Conservation (phyloP, 1,140 invertebrate species). For the Diploscapter pachys region DNA sequence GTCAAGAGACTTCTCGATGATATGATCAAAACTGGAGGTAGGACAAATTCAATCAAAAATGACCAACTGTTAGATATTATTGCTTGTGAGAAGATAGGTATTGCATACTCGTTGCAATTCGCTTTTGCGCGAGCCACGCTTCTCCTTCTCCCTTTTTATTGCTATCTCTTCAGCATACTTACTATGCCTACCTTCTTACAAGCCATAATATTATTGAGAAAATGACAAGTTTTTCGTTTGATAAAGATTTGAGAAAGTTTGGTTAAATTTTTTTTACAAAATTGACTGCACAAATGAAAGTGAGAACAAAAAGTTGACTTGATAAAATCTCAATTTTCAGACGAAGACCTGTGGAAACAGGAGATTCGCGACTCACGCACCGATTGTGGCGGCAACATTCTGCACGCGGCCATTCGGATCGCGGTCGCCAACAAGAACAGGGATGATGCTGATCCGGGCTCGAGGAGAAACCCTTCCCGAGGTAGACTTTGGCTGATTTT, state of each 20-base stretch:
- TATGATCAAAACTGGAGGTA: neutral
- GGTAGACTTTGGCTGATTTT: no score
- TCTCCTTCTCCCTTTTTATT: neutral
- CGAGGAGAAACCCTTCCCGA: neutral
- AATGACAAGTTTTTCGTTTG: no score
- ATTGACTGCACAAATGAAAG: neutral
- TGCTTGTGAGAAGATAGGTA: neutral
- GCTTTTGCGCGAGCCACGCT: neutral
- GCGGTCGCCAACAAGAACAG: constrained; percentile 48
- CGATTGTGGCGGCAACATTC: constrained; percentile 92
- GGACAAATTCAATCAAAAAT: constrained; percentile 2
- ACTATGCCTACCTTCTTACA: no score
- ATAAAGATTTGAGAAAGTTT: no score
- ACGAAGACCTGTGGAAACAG: constrained; percentile 36
- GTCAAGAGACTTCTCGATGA: constrained; percentile 32
- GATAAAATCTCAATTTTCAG: constrained; percentile 12
- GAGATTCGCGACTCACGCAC: constrained; percentile 74
- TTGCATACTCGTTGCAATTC: no score
- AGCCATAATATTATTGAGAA: no score
- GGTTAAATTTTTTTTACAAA: no score
- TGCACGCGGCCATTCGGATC: constrained; percentile 79
- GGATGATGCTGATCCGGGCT: constrained; percentile 48
- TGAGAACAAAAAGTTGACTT: neutral
- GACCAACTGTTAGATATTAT: constrained; percentile 15
- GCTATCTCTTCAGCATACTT: neutral